phyloP scores from a whole-genome alignment of 37 sponge, comb jelly and placozoan species.

The Hexactinellida sp. region DNA sequence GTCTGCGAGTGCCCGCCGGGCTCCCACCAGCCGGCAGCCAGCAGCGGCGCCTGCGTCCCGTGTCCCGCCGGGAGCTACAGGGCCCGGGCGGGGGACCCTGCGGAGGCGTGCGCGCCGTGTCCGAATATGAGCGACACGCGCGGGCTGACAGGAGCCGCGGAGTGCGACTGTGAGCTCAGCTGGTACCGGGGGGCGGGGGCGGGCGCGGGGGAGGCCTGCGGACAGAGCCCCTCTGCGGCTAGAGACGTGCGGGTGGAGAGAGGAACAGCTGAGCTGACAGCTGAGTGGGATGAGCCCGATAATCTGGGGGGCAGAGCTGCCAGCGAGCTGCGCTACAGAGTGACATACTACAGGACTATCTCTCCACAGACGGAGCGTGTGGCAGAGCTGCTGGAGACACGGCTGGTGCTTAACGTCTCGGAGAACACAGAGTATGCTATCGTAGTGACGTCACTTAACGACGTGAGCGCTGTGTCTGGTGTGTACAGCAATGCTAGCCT shows the following conservation, averaged over 20 bases:
- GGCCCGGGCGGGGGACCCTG: not conserved
- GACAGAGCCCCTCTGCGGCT: constrained; percentile 5
- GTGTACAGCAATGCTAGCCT: not conserved
- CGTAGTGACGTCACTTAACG: not conserved
- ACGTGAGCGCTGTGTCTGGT: not conserved
- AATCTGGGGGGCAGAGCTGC: not conserved
- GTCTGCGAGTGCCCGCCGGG: not conserved
- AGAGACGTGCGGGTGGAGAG: not conserved
- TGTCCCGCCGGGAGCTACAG: not conserved
- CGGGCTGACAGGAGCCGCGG: not conserved
- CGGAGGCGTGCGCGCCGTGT: not conserved
- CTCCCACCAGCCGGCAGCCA: not conserved
- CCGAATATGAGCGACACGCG: not conserved
- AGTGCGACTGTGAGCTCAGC: not conserved
- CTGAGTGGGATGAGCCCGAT: not conserved
- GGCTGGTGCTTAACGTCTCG: not conserved
- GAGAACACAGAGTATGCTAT: not conserved
- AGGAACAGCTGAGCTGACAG: not conserved
- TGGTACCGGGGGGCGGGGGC: not conserved
- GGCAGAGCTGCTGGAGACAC: not conserved
- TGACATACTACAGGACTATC: not conserved
- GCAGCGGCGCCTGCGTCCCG: not conserved
- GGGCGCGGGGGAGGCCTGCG: not conserved
- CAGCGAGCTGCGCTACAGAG: not conserved
- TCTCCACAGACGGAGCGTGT: not conserved